Base-by-base conservation (phyloP, 2,888 invertebrate species). In the Diploptera punctata region DNA sequence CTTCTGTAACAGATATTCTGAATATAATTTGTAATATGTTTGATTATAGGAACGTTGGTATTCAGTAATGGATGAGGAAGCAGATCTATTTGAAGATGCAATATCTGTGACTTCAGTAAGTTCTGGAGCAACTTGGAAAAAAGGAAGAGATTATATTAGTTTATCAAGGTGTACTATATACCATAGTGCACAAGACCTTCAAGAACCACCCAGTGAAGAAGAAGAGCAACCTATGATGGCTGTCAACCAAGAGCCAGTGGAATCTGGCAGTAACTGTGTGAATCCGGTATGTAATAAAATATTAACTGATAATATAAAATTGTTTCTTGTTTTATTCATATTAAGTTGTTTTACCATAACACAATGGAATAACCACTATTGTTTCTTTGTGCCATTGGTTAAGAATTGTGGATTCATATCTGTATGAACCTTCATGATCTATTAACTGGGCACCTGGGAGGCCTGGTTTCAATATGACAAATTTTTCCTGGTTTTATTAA, bases 91-190 rank as follows among this genome's bases (percentile, higher is more conserved):
- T 49, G 75, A 75, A 52, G 74, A 75, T 38, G 71, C 74, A 4
- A 18, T 72, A 10, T 75, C 75, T 16, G 26, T 72, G 61, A 75
- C 29, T 26, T 74, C 74, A 3, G 47, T 49, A 44, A 67, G 19
- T 29, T 69, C 65, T 7, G 65, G 29, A 44, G 10, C 47, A 21
- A 44, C 26, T 24, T 26, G 29, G 65, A 65, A 61, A 10, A 67
- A 68, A 43, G 67, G 70, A n/a, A 75, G 62, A 18, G 73, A 74
- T 16, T 72, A 70, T 43, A 76, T 88, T 67, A 86, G 86, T 74
- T 82, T 87, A 77, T 88, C 88, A 31, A 82, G 86, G 65, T 86
- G 87, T 79, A 88, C 88, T 18, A 84, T 89, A 52, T 89, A 89
- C 78, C 87, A 88, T 77, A 88, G 88, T 68, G 86, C 87, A 0